Evolutionary conservation across 2,797 vertebrate genomes (phyloP), one percentile per base, ranked within the genome.

Genomic region (Dendrocincla tyrannina): DNA sequence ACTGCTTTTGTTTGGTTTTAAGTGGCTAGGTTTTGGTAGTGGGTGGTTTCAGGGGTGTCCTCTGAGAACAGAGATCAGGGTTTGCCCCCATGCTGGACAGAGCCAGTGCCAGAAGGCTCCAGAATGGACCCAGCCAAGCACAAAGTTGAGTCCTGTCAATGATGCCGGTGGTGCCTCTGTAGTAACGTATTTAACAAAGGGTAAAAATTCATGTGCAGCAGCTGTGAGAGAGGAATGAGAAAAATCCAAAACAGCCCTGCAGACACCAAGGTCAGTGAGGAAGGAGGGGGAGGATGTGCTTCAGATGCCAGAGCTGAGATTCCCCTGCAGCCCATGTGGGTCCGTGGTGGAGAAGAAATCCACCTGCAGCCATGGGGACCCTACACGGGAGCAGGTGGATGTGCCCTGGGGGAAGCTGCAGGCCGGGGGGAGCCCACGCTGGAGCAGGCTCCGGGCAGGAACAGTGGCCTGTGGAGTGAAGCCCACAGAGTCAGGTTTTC

Each of bases 391-490:
- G 46, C 18, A 50, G 46, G 37, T 13, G 23, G 37, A 28, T 56
- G 33, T 56, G 64, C 28, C 42, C 42, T 17, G 10, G 50, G 13
- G 55, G 44, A 79, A 60, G 53, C 32, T 76, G 86, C 37, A 79
- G n/a, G 10, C 20, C 1, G 1, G 2, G 19, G 24, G 25, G 20
- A 59, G 44, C 23, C 2, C 3, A 2, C 4, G 11, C 27, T 47
- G 73, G 32, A 69, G 35, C 46, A 64, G 39, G 52, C 12, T 90
- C 28, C 55, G 53, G 44, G 37, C 22, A 63, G 66, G 46, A 84
- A 52, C 7, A 7, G 25, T 0, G 19, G n/a, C 10, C 32, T 4
- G 2, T 49, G 64, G 32, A 74, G 55, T 13, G 23, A 16, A 60
- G 50, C 8, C 47, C 44, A 44, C 6, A 56, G 11, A 23, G 50